Conservation (phyloP, 2,888 invertebrate species). For the Pyralis farinalis region DNA sequence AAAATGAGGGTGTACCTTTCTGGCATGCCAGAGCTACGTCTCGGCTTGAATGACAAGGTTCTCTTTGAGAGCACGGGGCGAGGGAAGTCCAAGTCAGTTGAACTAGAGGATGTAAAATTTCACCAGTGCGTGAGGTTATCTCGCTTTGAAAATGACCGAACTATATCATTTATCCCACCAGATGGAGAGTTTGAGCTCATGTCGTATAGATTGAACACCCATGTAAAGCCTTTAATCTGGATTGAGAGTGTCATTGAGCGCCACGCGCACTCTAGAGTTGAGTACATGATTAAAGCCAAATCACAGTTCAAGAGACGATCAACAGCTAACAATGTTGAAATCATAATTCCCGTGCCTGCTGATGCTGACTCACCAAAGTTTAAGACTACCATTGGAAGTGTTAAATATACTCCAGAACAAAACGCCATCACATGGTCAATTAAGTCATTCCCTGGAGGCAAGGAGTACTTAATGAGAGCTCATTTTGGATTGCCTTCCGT, state of each 20-base stretch:
- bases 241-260: slow-evolving; percentile 99
- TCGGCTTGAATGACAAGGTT: slow-evolving; percentile 98
- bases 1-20: slow-evolving; percentile 99
- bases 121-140: slow-evolving; percentile 99
- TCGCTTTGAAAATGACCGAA: slow-evolving; percentile 98
- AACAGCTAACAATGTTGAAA: slow-evolving; percentile 99
- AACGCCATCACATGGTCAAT: slow-evolving; percentile 98
- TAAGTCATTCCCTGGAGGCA: slow-evolving; percentile 98
- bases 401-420: slow-evolving; percentile 98
- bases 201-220: slow-evolving; percentile 98
- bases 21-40: slow-evolving; percentile 98
- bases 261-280: slow-evolving; percentile 97
- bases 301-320: slow-evolving; percentile 98
- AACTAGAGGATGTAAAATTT: slow-evolving; percentile 98
- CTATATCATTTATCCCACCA: slow-evolving; percentile 98
- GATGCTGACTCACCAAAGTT: slow-evolving; percentile 99
- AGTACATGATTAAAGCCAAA: slow-evolving; percentile 99
- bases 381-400: slow-evolving; percentile 97
- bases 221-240: slow-evolving; percentile 99
- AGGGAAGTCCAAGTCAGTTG: slow-evolving; percentile 98
- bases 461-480: slow-evolving; percentile 98
- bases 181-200: slow-evolving; percentile 99
- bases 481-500: slow-evolving; percentile 99
- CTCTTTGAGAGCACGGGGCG: slow-evolving; percentile 98
- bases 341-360: slow-evolving; percentile 96